Evolutionary conservation across 2,888 invertebrate species (phyloP).

Genomic region (Itoplectis maculator): DNA sequence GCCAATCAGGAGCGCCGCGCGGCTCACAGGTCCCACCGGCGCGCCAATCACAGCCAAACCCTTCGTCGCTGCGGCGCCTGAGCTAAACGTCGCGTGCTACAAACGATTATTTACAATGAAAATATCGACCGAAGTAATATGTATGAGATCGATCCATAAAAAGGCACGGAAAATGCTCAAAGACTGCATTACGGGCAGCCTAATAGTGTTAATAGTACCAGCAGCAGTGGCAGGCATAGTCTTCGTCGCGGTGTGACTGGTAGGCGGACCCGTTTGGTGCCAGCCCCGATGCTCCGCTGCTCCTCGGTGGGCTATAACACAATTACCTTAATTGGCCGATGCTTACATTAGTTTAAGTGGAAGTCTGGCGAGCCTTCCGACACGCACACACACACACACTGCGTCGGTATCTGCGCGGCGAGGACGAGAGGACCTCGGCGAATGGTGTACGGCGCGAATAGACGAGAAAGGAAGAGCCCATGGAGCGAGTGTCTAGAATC

Average conservation of each 20-base stretch:
- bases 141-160: constrained; percentile 20
- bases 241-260: not conserved
- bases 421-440: not conserved
- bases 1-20: too few relatives aligned
- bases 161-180: constrained; percentile 13
- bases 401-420: constrained; percentile 2
- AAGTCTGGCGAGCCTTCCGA: constrained; percentile 65
- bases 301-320: constrained; percentile 69
- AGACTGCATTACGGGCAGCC: too few relatives aligned
- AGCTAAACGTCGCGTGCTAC: too few relatives aligned
- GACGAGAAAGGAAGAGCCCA: constrained; percentile 13
- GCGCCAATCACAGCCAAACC: too few relatives aligned
- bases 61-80: too few relatives aligned
- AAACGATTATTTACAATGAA: too few relatives aligned
- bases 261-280: constrained; percentile 12
- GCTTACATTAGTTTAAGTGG: constrained; percentile 78
- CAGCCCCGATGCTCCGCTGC: constrained; percentile 49
- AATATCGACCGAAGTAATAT: too few relatives aligned
- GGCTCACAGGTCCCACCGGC: too few relatives aligned
- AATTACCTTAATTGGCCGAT: constrained; percentile 72
- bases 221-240: not conserved
- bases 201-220: not conserved
- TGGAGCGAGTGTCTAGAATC: constrained; percentile 29
- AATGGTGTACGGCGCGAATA: constrained; percentile 21
- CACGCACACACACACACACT: constrained; percentile 35